These are phyloP conservation scores for Platycercus adscitus DNA, from an alignment of 2,113 vertebrate genomes.

Conservation along the genomic window DNA sequence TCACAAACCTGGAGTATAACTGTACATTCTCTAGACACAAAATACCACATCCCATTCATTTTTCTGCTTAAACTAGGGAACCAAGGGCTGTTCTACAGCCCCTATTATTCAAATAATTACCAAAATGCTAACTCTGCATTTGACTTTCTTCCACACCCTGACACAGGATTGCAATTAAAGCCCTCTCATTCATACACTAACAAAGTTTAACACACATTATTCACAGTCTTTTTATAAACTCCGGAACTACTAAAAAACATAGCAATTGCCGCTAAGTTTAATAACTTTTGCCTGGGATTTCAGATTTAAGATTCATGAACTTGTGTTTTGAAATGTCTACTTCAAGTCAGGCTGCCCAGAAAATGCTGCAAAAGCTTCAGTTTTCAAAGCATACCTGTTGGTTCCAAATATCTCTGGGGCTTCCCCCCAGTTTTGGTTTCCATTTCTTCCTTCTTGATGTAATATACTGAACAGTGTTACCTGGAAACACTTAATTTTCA, in stretches of 20 bases:
- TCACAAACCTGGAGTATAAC: not conserved
- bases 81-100: not conserved
- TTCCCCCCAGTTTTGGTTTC: accelerated
- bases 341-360: not conserved
- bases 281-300: not conserved
- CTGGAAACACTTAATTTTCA: not conserved
- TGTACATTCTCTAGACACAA: not conserved
- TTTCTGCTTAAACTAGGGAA: not conserved
- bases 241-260: not conserved
- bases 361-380: not conserved
- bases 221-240: not conserved
- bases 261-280: not conserved
- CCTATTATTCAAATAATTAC: conserved; percentile 1
- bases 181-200: not conserved
- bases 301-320: not conserved
- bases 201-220: not conserved
- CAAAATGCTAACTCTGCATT: not conserved
- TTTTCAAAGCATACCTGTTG: not conserved
- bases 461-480: not conserved
- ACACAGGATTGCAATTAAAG: not conserved
- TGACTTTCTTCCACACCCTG: not conserved
- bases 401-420: accelerated
- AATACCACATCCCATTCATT: not conserved
- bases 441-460: not conserved
- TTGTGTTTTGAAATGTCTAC: not conserved